Conservation (phyloP, 2,888 invertebrate species). For the Cheilosia variabilis region DNA sequence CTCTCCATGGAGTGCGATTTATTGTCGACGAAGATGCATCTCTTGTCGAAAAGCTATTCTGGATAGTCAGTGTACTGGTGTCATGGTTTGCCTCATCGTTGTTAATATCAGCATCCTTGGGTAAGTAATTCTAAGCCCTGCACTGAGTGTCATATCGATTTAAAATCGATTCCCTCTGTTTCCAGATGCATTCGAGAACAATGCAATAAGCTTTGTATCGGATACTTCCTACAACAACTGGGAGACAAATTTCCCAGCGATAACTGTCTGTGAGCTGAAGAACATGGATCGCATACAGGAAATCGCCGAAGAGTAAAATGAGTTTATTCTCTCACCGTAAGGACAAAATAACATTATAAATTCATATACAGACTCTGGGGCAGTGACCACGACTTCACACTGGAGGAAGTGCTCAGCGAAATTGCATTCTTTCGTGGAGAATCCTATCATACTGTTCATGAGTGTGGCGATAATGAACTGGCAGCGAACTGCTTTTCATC, state of each 20-base stretch:
- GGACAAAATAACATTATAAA: background rate
- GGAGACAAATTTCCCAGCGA: constrained; percentile 89
- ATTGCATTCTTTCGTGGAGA: constrained; percentile 88
- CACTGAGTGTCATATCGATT: background rate
- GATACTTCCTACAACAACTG: constrained; percentile 90
- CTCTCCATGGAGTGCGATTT: constrained; percentile 89
- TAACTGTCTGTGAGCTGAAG: constrained; percentile 89
- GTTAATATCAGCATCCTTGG: constrained; percentile 86
- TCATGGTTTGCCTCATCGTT: constrained; percentile 89
- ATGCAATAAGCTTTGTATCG: constrained; percentile 90
- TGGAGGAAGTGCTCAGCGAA: constrained; percentile 89
- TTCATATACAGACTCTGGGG: constrained; percentile 85
- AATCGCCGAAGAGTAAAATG: constrained; percentile 86
- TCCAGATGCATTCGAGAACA: constrained; percentile 85
- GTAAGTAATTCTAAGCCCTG: constrained; percentile 69
- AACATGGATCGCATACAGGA: constrained; percentile 87
- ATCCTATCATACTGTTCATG: constrained; percentile 87
- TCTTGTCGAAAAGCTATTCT: constrained; percentile 87
- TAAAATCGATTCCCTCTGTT: background rate
- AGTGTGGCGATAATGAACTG: constrained; percentile 85
- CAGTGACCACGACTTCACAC: constrained; percentile 87
- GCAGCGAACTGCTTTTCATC: constrained; percentile 86
- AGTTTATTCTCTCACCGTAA: background rate
- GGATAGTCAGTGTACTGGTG: constrained; percentile 86
- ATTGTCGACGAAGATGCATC: constrained; percentile 87